phyloP scores from a whole-genome alignment of 2,888 invertebrate species.

The Julus scandinavius region DNA sequence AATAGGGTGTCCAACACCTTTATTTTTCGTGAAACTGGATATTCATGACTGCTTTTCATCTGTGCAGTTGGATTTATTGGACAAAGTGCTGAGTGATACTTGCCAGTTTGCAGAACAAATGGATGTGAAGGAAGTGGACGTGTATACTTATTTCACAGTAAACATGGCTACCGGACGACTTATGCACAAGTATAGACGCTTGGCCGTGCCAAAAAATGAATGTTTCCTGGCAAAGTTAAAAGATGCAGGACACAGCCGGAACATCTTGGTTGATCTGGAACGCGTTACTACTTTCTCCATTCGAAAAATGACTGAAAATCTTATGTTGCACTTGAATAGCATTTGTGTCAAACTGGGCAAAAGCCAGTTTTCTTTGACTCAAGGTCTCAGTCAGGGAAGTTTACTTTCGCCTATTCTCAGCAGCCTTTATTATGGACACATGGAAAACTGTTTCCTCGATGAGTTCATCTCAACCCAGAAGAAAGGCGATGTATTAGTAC shows the following conservation, averaged over 20 bases:
- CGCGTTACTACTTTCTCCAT: not conserved
- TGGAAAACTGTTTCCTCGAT: not conserved
- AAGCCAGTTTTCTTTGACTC: not conserved
- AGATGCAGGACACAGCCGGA: not conserved
- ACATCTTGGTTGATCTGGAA: not conserved
- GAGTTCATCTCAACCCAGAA: not conserved
- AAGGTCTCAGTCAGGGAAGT: constrained; percentile 25
- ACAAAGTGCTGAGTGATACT: not conserved
- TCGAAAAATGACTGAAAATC: not conserved
- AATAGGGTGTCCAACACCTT: not conserved
- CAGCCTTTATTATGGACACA: not conserved
- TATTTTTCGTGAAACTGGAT: constrained; percentile 37
- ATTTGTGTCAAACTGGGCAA: not conserved
- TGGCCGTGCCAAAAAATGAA: not conserved
- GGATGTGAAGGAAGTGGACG: not conserved
- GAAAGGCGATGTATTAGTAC: not conserved
- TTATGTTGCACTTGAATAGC: not conserved
- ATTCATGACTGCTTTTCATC: constrained; percentile 24
- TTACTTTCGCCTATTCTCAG: constrained; percentile 30
- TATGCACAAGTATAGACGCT: not conserved
- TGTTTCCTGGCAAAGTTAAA: not conserved
- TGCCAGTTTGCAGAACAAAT: not conserved
- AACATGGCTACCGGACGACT: not conserved
- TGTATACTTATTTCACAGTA: not conserved
- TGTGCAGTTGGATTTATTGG: not conserved